phyloP scores from a whole-genome alignment of 2,888 invertebrate genomes.

The Camptogramma bilineatum region DNA sequence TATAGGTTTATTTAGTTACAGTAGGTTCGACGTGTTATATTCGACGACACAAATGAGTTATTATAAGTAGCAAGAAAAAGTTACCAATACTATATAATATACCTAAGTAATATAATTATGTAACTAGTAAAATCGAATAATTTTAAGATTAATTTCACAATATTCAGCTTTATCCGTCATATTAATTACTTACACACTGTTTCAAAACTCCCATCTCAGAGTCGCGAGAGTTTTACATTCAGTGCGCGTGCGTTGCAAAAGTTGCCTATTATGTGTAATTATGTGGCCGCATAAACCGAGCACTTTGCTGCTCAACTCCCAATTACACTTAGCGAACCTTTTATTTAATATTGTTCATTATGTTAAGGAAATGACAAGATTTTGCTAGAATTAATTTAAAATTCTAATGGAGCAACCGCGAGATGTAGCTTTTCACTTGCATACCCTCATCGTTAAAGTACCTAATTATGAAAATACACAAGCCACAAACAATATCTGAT shows the following conservation, averaged over 20 bases:
- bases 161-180: conserved; percentile 58
- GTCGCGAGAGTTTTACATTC: conserved; percentile 68
- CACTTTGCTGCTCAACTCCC: conserved; percentile 74
- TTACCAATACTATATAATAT: too few species aligned
- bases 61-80: too few species aligned
- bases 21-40: too few species aligned
- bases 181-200: conserved; percentile 56
- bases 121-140: neutral
- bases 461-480: neutral
- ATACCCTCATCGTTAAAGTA: neutral
- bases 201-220: conserved; percentile 73
- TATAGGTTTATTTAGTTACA: too few species aligned
- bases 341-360: conserved; percentile 83
- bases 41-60: too few species aligned
- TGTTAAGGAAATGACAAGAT: conserved; percentile 77
- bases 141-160: conserved; percentile 59
- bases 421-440: neutral
- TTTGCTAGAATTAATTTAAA: conserved; percentile 70
- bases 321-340: conserved; percentile 77
- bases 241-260: conserved; percentile 77
- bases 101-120: too few species aligned
- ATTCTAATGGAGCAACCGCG: conserved; percentile 60
- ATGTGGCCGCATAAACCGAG: conserved; percentile 78
- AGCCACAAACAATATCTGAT: too few species aligned
- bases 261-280: conserved; percentile 80